A percentile compares a stretch with the other conserved stretches of the same genome.
Evolutionary conservation across 1,140 invertebrate species (phyloP).

Genomic region (Subanguina moxae): DNA sequence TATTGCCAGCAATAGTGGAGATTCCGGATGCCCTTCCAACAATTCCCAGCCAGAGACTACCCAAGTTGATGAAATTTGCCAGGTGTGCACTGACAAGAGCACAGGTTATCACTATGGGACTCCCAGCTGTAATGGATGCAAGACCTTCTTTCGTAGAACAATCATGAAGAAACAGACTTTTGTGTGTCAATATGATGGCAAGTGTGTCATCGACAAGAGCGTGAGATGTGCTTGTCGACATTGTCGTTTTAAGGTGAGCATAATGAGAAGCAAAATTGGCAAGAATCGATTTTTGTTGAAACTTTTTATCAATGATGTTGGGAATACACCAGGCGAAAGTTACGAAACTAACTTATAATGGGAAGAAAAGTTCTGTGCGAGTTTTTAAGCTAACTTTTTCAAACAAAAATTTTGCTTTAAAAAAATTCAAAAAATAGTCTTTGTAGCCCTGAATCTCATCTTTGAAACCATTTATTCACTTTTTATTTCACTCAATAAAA

Average conservation of each 20-base stretch:
- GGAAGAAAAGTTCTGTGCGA: no score
- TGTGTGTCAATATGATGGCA: conserved; percentile 48
- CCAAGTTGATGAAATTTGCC: conserved; percentile 22
- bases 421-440: no score
- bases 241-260: conserved; percentile 44
- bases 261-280: conserved; percentile 1
- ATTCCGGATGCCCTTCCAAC: background rate
- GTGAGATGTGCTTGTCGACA: conserved; percentile 56
- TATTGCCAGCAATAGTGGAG: background rate
- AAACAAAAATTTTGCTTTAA: no score
- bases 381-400: no score
- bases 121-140: conserved; percentile 56
- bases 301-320: no score
- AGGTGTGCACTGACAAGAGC: conserved; percentile 52
- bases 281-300: no score
- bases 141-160: conserved; percentile 55
- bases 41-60: background rate
- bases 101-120: conserved; percentile 59
- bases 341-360: no score
- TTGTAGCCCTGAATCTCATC: no score
- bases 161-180: conserved; percentile 57
- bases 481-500: no score
- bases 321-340: no score
- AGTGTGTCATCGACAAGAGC: conserved; percentile 55
- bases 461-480: no score